phyloP scores from a whole-genome alignment of 2,888 invertebrate genomes.

The Peribatodes rhomboidaria region DNA sequence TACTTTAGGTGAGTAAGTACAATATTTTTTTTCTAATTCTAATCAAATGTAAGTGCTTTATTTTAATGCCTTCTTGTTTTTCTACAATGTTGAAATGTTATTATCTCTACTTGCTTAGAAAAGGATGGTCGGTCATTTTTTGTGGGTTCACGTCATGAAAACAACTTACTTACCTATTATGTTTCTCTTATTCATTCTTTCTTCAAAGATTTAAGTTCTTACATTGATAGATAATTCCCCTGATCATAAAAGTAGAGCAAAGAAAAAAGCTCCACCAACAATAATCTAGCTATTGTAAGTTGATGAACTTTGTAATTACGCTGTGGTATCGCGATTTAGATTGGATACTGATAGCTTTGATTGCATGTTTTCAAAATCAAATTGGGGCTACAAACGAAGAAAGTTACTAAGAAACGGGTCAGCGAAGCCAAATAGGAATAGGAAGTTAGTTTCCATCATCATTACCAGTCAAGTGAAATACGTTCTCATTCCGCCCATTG shows the following conservation, averaged over 20 bases:
- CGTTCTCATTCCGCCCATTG: background rate
- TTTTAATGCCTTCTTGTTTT: too few relatives aligned
- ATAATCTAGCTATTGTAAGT: background rate
- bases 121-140: too few relatives aligned
- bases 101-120: too few relatives aligned
- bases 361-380: conserved; percentile 8
- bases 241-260: background rate
- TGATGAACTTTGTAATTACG: conserved; percentile 12
- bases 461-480: background rate
- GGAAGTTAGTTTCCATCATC: conserved; percentile 1
- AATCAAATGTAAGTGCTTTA: too few relatives aligned
- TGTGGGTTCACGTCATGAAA: too few relatives aligned
- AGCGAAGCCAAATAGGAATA: background rate
- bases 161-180: too few relatives aligned
- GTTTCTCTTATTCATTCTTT: too few relatives aligned
- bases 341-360: conserved; percentile 9
- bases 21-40: too few relatives aligned
- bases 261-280: background rate
- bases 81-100: too few relatives aligned
- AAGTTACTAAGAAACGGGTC: conserved; percentile 5
- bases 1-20: too few relatives aligned
- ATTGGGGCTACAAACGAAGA: conserved; percentile 7
- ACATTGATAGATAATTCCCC: too few relatives aligned
- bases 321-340: conserved; percentile 8
- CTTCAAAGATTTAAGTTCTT: too few relatives aligned